Evolutionary conservation across 2,888 invertebrate genomes (phyloP).

Genomic region (Mesopsocus fuscifrons): DNA sequence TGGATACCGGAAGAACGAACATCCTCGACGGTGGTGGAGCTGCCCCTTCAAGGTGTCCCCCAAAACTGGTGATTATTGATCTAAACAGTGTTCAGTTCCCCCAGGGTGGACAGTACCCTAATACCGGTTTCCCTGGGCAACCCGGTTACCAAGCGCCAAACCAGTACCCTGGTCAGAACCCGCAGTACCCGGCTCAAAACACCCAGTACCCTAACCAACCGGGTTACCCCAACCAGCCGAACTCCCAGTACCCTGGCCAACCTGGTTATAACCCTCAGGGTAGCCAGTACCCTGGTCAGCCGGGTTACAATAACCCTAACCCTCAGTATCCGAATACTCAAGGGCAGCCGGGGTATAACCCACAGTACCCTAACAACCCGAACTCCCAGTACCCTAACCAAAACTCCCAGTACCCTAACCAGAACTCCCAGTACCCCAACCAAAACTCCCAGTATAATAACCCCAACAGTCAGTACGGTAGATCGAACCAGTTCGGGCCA

Average conservation of each 20-base stretch:
- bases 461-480: not conserved
- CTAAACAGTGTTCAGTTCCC: constrained; percentile 27
- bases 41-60: constrained; percentile 35
- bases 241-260: not conserved
- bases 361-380: not conserved
- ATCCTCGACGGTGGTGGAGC: constrained; percentile 33
- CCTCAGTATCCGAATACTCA: not conserved
- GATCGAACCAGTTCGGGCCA: not conserved
- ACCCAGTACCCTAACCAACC: constrained; percentile 4
- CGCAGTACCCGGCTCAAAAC: too few relatives aligned
- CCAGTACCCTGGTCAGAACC: constrained; percentile 4
- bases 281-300: not conserved
- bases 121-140: not conserved
- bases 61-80: constrained; percentile 47
- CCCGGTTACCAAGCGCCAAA: not conserved
- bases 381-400: not conserved
- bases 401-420: not conserved
- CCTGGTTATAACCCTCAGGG: not conserved
- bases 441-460: not conserved
- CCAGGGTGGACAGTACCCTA: not conserved
- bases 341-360: not conserved
- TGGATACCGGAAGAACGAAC: constrained; percentile 45
- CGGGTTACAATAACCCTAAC: not conserved
- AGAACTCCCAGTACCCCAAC: not conserved
- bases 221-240: not conserved